Conservation (phyloP, 2,797 vertebrate genomes). For the Adrianichthys oophorus region DNA sequence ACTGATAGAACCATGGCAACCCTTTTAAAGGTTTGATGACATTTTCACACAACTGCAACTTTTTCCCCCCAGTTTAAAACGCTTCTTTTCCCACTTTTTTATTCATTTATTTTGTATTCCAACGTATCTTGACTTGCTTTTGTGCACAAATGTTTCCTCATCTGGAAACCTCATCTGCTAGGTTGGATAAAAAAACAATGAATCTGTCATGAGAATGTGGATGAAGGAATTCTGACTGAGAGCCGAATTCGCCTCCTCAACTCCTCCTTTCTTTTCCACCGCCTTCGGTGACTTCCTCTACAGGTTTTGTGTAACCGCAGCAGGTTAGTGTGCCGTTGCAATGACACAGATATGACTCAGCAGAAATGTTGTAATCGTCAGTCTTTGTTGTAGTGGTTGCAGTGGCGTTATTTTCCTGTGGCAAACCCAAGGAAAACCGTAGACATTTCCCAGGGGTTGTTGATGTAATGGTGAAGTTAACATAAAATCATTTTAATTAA, state of each 20-base stretch:
- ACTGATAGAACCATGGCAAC: constrained; percentile 33
- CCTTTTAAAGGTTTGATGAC: constrained; percentile 25
- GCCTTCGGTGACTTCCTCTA: constrained; percentile 11
- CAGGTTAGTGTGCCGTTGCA: constrained; percentile 26
- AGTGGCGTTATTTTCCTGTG: constrained; percentile 51
- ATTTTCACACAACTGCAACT: constrained; percentile 17
- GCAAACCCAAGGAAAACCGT: constrained; percentile 42
- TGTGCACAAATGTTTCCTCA: constrained; percentile 33
- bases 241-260: constrained; percentile 22
- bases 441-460: constrained; percentile 55
- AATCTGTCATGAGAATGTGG: constrained; percentile 37
- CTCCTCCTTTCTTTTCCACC: background rate
- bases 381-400: constrained; percentile 57
- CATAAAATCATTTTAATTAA: constrained; percentile 34
- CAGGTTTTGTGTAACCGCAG: constrained; percentile 22
- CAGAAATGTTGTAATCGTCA: constrained; percentile 26
- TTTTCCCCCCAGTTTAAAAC: background rate
- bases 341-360: constrained; percentile 55
- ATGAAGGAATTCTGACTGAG: constrained; percentile 51
- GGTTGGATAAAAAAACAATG: constrained; percentile 39
- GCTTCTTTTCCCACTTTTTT: background rate
- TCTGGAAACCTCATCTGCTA: constrained; percentile 36
- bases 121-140: constrained; percentile 15
- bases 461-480: constrained; percentile 45
- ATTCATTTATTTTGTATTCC: constrained; percentile 25